These are phyloP conservation scores for Platalea minor DNA, from an alignment of 2,797 vertebrate species.

Conservation along the genomic window DNA sequence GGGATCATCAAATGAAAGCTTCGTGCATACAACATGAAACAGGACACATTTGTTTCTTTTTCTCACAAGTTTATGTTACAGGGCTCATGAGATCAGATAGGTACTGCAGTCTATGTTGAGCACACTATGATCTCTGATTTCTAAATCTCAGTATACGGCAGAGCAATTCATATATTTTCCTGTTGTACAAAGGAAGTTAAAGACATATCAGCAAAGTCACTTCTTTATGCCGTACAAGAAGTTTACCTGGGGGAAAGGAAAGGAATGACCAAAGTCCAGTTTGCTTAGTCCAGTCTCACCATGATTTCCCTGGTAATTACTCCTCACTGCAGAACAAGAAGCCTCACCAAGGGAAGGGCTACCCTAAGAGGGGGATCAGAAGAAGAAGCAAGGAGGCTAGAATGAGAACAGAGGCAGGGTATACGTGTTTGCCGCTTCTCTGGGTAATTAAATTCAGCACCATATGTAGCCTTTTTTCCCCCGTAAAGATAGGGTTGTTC, in stretches of 20 bases:
- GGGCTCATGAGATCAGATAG: neutral
- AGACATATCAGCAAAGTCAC: neutral
- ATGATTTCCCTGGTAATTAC: neutral
- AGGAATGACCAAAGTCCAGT: neutral
- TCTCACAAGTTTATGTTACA: neutral
- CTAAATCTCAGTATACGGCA: neutral
- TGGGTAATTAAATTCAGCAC: neutral
- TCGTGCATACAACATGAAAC: neutral
- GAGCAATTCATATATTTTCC: neutral
- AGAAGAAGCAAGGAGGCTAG: neutral
- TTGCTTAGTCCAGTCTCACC: neutral
- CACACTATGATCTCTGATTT: neutral
- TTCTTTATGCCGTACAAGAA: neutral
- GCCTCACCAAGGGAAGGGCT: neutral
- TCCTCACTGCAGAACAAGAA: neutral
- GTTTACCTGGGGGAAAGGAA: neutral
- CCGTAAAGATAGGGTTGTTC: neutral
- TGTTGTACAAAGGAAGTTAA: neutral
- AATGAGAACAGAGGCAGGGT: neutral
- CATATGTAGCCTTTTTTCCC: rapidly evolving
- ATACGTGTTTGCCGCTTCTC: neutral
- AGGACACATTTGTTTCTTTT: neutral
- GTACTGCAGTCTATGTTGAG: neutral
- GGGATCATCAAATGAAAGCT: neutral
- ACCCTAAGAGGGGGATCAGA: neutral